Evolutionary conservation across 2,113 vertebrate genomes (phyloP), one percentile per base, ranked within the genome.

Genomic region (Microcebus ravelobensis): DNA sequence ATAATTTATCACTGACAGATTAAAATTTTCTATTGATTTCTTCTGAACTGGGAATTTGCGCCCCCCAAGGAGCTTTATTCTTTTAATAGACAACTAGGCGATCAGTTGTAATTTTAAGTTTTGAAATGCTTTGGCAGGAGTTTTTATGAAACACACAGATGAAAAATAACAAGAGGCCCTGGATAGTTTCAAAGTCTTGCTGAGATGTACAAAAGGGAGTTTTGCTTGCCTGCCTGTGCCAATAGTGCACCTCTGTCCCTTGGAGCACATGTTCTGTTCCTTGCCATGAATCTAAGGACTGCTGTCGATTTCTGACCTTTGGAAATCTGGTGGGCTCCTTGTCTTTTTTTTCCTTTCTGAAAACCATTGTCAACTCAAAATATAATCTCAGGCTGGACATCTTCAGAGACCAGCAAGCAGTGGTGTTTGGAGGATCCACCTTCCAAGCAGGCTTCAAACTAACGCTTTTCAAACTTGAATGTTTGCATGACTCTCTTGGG

Each of bases 1-100:
- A 84, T 84, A 81, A 59, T 94, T 98, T 97, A 95, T 93, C 95
- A 92, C 94, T 65, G 95, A 93, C 86, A 95, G 91, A 91, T 95
- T 97, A 81, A 94, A 34, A 34, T 82, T 97, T 91, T 52, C 59
- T 7, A 91, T 1, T 39, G 96, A 97, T 96, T 97, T 96, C 10
- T 25, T 89, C 45, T 87, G 68, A 61, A 10, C 8, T 20, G 20
- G 13, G 27, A 92, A 81, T 94, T 92, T 94, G 71, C 63, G 27
- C 29, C 63, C 36, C 45, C 59, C 81, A 86, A 90, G 71, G 77
- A 95, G 86, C 71, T 87, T 95, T 76, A 83, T 97, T 97, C 71
- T 96, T 92, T 94, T 96, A 91, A 85, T 0, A 11, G 87, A 87
- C 85, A 94, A 34, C 81, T 39, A 91, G 81, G 48, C 50, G 79